Base-by-base conservation (phyloP, 2,888 invertebrate species). In the Scrobipalpa atriplicella region DNA sequence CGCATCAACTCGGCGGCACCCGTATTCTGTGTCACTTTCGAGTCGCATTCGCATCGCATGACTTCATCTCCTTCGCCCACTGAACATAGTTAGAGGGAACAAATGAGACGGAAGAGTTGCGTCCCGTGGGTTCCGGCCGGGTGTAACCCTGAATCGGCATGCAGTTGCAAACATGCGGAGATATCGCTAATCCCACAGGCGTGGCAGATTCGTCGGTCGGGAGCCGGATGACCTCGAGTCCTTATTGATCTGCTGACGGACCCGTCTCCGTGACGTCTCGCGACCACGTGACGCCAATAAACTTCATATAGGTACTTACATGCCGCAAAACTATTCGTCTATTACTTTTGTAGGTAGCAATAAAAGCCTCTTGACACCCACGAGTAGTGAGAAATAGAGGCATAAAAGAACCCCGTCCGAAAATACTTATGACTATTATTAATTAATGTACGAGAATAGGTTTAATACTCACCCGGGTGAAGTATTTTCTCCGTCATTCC, bases 401-500 rank as follows among this genome's bases (percentile, higher is more conserved):
- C 52, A 19, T 52, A 19, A 10, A 19, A 3, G 18, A 52, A 2
- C 19, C 19, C 18, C 18, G 19, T 21, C 18, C 8, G 1, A 51
- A 18, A 8, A 51, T 19, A 21, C 2, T 11, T 56, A 21, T 56
- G 54, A 56, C 19, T 29, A 21, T 19, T 19, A 19, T 54, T 51
- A 51, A 19, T 54, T 51, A 51, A 16, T 18, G 11, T 21, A 21
- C 3, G 6, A 21, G 19, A 52, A 18, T 1, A 61, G 19, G 39
- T 13, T 2, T 1, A 18, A 16, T 63, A 95, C 94, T 95, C 94
- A 95, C 96, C 95, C 94, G 95, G 95, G 92, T 94, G 95, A 94
- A 95, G 95, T 90, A 95, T 94, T 94, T 95, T 95, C 93, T 96
- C 96, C 95, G 95, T 95, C 96, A 96, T 96, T 94, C 95, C 95